These are phyloP conservation scores for Porites australiensis DNA, from an alignment of 64 coral and sea anemone species.

Conservation along the genomic window DNA sequence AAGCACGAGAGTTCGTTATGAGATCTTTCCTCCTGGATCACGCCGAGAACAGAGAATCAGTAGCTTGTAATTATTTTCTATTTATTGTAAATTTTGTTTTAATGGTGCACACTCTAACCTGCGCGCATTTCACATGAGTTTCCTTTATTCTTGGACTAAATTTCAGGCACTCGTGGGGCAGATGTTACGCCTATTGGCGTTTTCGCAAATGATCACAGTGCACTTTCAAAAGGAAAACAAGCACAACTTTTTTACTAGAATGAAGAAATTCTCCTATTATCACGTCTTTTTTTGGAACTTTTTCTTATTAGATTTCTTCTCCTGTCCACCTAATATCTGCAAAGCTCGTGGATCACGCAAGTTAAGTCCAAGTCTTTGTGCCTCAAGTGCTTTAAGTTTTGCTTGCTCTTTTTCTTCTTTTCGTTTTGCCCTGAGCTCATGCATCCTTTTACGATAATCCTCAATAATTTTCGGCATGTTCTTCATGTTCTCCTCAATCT, in stretches of 20 bases:
- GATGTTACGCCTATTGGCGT: too few relatives aligned
- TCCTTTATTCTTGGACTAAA: too few relatives aligned
- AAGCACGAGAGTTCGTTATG: too few relatives aligned
- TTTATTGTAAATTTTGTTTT: too few relatives aligned
- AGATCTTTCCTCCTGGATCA: too few relatives aligned
- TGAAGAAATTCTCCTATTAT: not conserved
- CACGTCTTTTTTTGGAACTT: slow-evolving; percentile 6
- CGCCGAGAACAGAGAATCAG: too few relatives aligned
- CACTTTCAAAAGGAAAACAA: not conserved
- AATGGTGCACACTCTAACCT: too few relatives aligned
- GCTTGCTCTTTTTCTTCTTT: slow-evolving; percentile 79
- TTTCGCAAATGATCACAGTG: too few relatives aligned
- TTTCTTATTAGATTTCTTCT: slow-evolving; percentile 70
- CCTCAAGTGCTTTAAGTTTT: slow-evolving; percentile 74
- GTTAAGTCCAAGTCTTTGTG: slow-evolving; percentile 84
- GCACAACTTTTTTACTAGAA: not conserved
- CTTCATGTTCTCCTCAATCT: slow-evolving; percentile 97
- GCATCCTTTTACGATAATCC: slow-evolving; percentile 92
- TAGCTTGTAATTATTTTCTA: too few relatives aligned
- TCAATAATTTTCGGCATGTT: slow-evolving; percentile 96
- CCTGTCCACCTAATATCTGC: slow-evolving; percentile 45
- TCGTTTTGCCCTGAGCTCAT: slow-evolving; percentile 74
- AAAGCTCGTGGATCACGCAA: slow-evolving; percentile 90
- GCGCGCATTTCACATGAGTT: too few relatives aligned
- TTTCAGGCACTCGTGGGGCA: too few relatives aligned